Base-by-base conservation (phyloP, 2,797 vertebrate genomes). In the Gila robusta region DNA sequence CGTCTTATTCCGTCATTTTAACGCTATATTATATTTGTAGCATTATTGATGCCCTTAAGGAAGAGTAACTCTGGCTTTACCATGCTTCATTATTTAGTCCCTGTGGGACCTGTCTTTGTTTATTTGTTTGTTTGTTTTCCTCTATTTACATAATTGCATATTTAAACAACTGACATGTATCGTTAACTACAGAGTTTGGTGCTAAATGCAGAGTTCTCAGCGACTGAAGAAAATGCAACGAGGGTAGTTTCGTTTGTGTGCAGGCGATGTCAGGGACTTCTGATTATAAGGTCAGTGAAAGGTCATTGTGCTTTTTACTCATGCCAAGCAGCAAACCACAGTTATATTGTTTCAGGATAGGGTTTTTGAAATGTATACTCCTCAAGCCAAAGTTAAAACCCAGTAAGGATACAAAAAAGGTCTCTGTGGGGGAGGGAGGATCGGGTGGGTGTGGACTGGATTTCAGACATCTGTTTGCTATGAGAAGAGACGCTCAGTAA, bases 41-140 rank as follows among this genome's bases (percentile, higher is more conserved):
- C 92, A 89, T 91, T 92, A 90, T 81, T 89, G 89, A 89, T 92
- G 90, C 89, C 87, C 85, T 71, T 90, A 89, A 90, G 89, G 89
- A 82, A 66, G 89, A 82, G 92, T 91, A 80, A 88, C 82, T 90
- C 82, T 89, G 90, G 92, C 92, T 87, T 91, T 70, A 82, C 86
- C 79, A 67, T 54, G 70, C 84, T 66, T 87, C 67, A 93, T 95
- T 12, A 94, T 95, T 96, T 98, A 96, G 96, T 99, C 97, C 97
- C 97, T 52, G 96, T 96, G 95, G 96, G 96, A 95, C 92, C 91
- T 91, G 91, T 94, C 89, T 92, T 87, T 92, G 77, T 37, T 64
- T 32, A 32, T 32, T 32, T 76, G 19, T 85, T 88, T 59, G 86
- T 79, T 93, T 94, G 94, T 93, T 83, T 92, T 86, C 80, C 88